phyloP scores from a whole-genome alignment of 2,888 invertebrate genomes.

The Pimpla rufipes region DNA sequence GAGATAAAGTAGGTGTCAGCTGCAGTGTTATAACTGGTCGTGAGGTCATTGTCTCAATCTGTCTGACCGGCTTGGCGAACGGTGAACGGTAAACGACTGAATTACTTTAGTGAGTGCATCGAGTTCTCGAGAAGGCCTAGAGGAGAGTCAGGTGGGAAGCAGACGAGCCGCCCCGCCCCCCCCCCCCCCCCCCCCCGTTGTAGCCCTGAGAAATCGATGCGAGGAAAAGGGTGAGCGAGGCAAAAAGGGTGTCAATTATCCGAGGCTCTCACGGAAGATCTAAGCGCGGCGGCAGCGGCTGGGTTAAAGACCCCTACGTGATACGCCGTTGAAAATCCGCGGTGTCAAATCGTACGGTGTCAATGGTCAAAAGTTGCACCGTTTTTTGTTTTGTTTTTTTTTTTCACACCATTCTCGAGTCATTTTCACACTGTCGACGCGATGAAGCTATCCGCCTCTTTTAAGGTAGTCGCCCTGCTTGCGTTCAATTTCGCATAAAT shows the following conservation, averaged over 20 bases:
- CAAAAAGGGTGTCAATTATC: conserved; percentile 68
- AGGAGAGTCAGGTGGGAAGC: conserved; percentile 35
- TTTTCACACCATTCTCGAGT: too few relatives aligned
- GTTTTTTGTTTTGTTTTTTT: too few relatives aligned
- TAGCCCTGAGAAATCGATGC: conserved; percentile 63
- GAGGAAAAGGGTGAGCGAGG: conserved; percentile 59
- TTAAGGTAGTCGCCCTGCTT: too few relatives aligned
- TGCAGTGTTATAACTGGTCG: conserved; percentile 11
- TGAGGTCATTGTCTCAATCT: conserved; percentile 52
- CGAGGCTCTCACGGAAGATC: conserved; percentile 53
- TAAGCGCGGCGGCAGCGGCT: conserved; percentile 57
- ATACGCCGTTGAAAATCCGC: too few relatives aligned
- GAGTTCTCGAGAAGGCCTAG: conserved; percentile 46
- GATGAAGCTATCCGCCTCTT: too few relatives aligned
- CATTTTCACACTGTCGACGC: too few relatives aligned
- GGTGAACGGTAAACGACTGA: conserved; percentile 64
- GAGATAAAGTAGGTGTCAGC: too few relatives aligned
- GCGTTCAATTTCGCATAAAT: too few relatives aligned
- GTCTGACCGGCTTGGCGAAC: too few relatives aligned
- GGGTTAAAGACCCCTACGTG: conserved; percentile 59
- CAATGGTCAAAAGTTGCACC: too few relatives aligned
- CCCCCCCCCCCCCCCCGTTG: conserved; percentile 24
- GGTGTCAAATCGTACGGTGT: too few relatives aligned
- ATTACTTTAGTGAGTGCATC: conserved; percentile 65
- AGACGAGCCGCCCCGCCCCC: conserved; percentile 48